phyloP scores from a whole-genome alignment of 2,113 vertebrate genomes.

The Pipra filicauda region DNA sequence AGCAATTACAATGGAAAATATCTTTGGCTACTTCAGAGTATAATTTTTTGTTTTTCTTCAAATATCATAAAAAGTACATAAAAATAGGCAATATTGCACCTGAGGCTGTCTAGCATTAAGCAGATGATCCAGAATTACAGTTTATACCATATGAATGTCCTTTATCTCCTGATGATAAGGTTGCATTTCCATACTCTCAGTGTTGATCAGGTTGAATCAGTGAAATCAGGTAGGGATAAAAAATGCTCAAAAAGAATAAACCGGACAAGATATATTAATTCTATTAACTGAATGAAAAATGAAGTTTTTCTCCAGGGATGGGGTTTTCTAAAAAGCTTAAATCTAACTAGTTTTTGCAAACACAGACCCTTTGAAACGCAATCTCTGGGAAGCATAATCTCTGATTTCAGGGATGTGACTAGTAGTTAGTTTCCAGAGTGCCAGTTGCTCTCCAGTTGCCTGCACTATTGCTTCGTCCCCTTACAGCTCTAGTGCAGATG shows the following conservation, averaged over 20 bases:
- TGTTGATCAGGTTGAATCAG: not conserved
- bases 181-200: not conserved
- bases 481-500: not conserved
- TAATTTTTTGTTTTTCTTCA: not conserved
- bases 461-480: not conserved
- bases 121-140: not conserved
- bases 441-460: not conserved
- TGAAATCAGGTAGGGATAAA: not conserved
- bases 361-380: not conserved
- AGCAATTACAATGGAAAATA: conserved; percentile 20
- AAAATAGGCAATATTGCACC: not conserved
- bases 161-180: not conserved
- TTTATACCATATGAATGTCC: not conserved
- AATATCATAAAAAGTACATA: not conserved
- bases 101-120: conserved; percentile 14
- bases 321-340: not conserved
- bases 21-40: not conserved
- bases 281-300: not conserved
- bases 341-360: not conserved
- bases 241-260: not conserved
- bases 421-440: not conserved
- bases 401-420: not conserved
- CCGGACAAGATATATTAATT: not conserved
- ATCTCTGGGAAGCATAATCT: not conserved
- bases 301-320: not conserved